Evolutionary conservation across 2,888 invertebrate species (phyloP).

Genomic region (Fissipunctia ypsillon): DNA sequence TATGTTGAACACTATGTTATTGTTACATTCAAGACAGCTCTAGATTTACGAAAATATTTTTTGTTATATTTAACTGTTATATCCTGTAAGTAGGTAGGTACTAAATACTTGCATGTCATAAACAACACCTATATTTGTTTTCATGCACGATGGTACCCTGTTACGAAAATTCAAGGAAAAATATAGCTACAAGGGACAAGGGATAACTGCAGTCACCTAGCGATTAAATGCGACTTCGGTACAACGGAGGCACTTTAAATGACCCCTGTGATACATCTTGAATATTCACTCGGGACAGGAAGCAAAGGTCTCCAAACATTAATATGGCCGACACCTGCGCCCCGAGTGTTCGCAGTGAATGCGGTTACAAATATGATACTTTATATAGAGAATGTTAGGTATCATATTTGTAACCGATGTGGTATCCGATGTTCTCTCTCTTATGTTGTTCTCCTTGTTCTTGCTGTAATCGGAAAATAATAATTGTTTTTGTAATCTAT

Average conservation of each 20-base stretch:
- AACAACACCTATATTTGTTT: not conserved
- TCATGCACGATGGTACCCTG: not conserved
- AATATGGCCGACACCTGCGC: slow-evolving; percentile 66
- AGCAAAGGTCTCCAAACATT: slow-evolving; percentile 65
- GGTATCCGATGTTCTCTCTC: slow-evolving; percentile 10
- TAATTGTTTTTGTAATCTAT: slow-evolving; percentile 36
- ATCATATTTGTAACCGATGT: slow-evolving; percentile 14
- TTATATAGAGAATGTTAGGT: not conserved
- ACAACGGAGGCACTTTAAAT: slow-evolving; percentile 69
- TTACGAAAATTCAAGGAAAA: slow-evolving; percentile 12
- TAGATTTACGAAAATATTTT: not conserved
- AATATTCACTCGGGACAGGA: slow-evolving; percentile 75
- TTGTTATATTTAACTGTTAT: no score
- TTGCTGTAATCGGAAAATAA: slow-evolving; percentile 42
- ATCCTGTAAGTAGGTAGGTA: no score
- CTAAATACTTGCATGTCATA: not conserved
- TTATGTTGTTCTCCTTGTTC: slow-evolving; percentile 3
- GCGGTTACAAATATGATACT: slow-evolving; percentile 59
- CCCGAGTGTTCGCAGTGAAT: slow-evolving; percentile 64
- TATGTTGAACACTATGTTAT: not conserved
- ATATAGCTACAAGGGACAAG: slow-evolving; percentile 16
- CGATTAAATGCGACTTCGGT: slow-evolving; percentile 76
- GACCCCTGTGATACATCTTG: slow-evolving; percentile 78
- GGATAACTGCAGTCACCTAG: slow-evolving; percentile 59
- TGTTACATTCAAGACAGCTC: not conserved